phyloP scores from a whole-genome alignment of 2,888 invertebrate genomes.

The Cerceris ruficornis region DNA sequence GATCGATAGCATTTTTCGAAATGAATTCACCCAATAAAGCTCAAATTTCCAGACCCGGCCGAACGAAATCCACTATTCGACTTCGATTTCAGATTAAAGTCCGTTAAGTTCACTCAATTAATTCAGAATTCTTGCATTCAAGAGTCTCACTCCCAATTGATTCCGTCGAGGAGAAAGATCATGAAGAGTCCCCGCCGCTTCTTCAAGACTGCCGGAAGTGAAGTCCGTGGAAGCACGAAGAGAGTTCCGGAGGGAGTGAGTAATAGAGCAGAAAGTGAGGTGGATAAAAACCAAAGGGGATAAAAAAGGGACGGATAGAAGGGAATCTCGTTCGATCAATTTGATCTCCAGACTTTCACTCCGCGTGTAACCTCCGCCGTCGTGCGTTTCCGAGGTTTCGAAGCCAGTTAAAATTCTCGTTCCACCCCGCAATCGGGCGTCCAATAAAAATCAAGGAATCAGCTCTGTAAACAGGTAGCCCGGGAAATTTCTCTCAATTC shows the following conservation, averaged over 20 bases:
- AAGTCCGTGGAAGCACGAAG: background rate
- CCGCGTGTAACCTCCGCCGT: background rate
- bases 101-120: background rate
- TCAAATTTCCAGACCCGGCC: too few species aligned
- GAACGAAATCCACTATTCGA: too few species aligned
- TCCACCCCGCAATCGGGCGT: slow-evolving; percentile 43
- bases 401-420: slow-evolving; percentile 57
- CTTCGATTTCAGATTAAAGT: background rate
- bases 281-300: background rate
- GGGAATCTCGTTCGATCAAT: slow-evolving; percentile 9
- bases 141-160: background rate
- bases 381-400: slow-evolving; percentile 20
- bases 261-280: background rate
- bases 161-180: background rate
- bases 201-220: background rate
- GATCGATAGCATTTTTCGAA: too few species aligned
- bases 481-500: slow-evolving; percentile 51
- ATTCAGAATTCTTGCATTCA: background rate
- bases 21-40: too few species aligned
- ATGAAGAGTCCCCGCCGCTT: background rate
- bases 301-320: background rate
- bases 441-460: slow-evolving; percentile 66
- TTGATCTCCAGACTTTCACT: background rate
- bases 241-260: background rate
- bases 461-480: slow-evolving; percentile 54